Base-by-base conservation (phyloP, 1,140 invertebrate genomes). In the Trichogramma pretiosum region DNA sequence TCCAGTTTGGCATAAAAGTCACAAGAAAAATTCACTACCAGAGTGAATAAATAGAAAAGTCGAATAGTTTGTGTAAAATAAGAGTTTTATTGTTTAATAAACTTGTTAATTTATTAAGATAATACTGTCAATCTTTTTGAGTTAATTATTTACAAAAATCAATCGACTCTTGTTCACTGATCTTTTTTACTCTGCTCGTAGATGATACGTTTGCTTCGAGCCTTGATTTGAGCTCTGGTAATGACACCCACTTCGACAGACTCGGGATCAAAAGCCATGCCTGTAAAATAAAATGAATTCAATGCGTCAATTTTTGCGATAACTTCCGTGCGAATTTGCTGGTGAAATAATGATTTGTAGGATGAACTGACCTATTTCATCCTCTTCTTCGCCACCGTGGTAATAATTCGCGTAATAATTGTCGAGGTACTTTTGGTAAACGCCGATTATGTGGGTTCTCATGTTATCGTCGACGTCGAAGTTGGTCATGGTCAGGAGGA, bases 341-440 rank as follows among this genome's bases (percentile, higher is more conserved):
- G n/a, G n/a, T n/a, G n/a, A n/a, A n/a, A n/a, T 37, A 13, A 33
- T 7, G 13, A 46, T 38, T 5, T 19, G 13, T 10, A 46, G 9
- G 2, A 34, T 22, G n/a, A 39, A 36, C 19, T 55, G 51, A 60
- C 58, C 55, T 7, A 54, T 56, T 33, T 46, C 43, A 34, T 64
- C 56, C 10, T 39, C 13, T 26, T 56, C 52, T 16, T 51, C 24
- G 4, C 54, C 48, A 5, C 28, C 32, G 11, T 57, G 61, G 24
- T 53, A 55, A 3, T 58, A 35, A 28, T 56, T 58, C 2, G 65
- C 63, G 32, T 33, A 56, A 48, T 62, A 62, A 46, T 67, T 46
- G 0, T 63, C 55, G 5, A 72, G 42, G 7, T 70, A 70, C 48
- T 24, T 63, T 37, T 70, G 58, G 21, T 70, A 70, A 2, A 61